Conservation (phyloP, 2,113 vertebrate genomes). For the Maccullochella peelii region DNA sequence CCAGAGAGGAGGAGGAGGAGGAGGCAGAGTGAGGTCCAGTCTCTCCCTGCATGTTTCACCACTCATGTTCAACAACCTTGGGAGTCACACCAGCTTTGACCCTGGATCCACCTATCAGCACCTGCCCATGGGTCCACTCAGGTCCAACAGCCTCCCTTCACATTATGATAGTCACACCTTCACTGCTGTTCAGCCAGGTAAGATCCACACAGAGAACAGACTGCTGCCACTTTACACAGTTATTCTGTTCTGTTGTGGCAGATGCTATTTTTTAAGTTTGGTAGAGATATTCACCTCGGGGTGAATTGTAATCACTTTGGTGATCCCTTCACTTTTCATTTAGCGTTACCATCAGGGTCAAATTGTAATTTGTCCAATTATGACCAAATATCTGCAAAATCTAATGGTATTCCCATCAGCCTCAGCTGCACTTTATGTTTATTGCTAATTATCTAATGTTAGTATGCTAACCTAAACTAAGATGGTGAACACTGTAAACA, state of each 20-base stretch:
- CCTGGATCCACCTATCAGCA: constrained; percentile 27
- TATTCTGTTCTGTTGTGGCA: neutral
- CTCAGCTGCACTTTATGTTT: too few relatives aligned
- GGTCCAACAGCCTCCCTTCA: constrained; percentile 10
- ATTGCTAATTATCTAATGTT: too few relatives aligned
- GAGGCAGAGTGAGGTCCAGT: constrained; percentile 44
- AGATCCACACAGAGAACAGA: neutral
- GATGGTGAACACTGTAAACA: too few relatives aligned
- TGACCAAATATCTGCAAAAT: too few relatives aligned
- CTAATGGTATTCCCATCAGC: too few relatives aligned
- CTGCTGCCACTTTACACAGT: neutral
- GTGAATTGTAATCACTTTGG: too few relatives aligned
- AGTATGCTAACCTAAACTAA: too few relatives aligned
- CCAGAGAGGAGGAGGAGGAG: constrained; percentile 54
- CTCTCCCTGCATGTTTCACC: constrained; percentile 41
- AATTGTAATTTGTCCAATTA: too few relatives aligned
- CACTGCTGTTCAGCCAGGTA: constrained; percentile 32
- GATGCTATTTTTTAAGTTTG: neutral
- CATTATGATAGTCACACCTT: constrained; percentile 17
- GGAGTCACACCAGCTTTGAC: neutral
- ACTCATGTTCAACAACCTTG: constrained; percentile 29
- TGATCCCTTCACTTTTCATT: too few relatives aligned
- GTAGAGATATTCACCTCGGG: too few relatives aligned
- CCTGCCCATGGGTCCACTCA: constrained; percentile 49
- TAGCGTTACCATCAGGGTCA: too few relatives aligned